Base-by-base conservation (phyloP, 1,140 invertebrate genomes). In the Eueides isabella region DNA sequence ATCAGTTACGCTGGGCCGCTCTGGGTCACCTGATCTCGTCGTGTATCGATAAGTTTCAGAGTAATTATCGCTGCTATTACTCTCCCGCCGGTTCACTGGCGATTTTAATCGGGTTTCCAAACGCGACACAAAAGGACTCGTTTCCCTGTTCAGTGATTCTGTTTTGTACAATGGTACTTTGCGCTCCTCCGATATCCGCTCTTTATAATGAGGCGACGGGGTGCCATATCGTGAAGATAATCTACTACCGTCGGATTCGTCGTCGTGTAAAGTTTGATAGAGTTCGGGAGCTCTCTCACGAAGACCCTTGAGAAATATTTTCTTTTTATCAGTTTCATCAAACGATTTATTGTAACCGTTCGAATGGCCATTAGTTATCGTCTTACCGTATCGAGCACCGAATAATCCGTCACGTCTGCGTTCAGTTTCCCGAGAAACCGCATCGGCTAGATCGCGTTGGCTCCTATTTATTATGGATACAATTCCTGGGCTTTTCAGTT, bases 391-490 rank as follows among this genome's bases (percentile, higher is more conserved):
- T 63, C 61, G 61, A 16, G 61, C 61, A 9, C 61, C 61, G 29
- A 62, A 62, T 41, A 93, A 77, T 38, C 92, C 90, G 62, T 94
- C 92, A 61, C 93, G 91, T 41, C 92, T 84, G 28, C 92, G 89
- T 80, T 93, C 89, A 4, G 92, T 92, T 84, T 94, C 92, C 33
- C 91, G 81, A 31, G 90, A 91, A 0, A 92, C 88, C 3, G 92
- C 92, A 78, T 93, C 92, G 12, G 95, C 95, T 7, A 97, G 86
- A 85, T 97, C 97, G 68, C 95, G 94, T 76, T 97, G 96, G 83
- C 97, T 97, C 64, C 97, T 94, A 86, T 96, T 97, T 30, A 97
- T 97, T 77, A 97, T 97, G 55, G 96, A 97, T 5, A 98, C 95
- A 68, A 98, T 96, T 41, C 96, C 96, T 0, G 97, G 97, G 85